Evolutionary conservation across 2,797 vertebrate species (phyloP).

Genomic region (Okamejei kenojei): DNA sequence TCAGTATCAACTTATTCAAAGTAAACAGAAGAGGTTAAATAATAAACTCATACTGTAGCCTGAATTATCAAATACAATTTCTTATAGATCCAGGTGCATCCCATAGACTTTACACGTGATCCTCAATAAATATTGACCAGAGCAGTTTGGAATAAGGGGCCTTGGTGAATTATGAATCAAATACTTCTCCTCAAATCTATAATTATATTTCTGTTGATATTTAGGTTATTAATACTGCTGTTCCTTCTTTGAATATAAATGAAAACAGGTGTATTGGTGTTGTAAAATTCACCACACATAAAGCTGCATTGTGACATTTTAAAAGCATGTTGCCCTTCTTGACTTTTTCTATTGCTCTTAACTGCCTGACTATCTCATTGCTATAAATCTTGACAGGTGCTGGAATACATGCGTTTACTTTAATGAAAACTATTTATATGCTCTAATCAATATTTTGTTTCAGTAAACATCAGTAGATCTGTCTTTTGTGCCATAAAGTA

Average conservation of each 20-base stretch:
- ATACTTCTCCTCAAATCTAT: background rate
- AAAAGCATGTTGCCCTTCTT: background rate
- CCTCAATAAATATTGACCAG: background rate
- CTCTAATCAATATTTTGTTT: background rate
- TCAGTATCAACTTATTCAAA: slow-evolving; percentile 10
- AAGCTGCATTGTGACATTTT: background rate
- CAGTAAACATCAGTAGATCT: background rate
- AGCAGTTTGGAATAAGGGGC: background rate
- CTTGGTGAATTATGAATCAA: background rate
- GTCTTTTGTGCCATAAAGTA: background rate
- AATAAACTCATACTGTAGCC: background rate
- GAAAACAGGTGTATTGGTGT: background rate
- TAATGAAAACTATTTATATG: background rate
- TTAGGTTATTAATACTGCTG: background rate
- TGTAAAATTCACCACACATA: background rate
- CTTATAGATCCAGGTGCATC: background rate
- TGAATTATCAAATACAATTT: background rate
- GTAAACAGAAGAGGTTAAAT: background rate
- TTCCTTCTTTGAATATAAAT: background rate
- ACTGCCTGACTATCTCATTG: background rate
- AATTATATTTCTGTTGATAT: background rate
- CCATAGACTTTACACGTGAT: background rate
- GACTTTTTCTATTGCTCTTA: background rate
- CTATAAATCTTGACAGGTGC: background rate
- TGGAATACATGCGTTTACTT: background rate